Evolutionary conservation across 2,888 invertebrate genomes (phyloP), one percentile per base, ranked within the genome.

Genomic region (Esperia sulphurella): DNA sequence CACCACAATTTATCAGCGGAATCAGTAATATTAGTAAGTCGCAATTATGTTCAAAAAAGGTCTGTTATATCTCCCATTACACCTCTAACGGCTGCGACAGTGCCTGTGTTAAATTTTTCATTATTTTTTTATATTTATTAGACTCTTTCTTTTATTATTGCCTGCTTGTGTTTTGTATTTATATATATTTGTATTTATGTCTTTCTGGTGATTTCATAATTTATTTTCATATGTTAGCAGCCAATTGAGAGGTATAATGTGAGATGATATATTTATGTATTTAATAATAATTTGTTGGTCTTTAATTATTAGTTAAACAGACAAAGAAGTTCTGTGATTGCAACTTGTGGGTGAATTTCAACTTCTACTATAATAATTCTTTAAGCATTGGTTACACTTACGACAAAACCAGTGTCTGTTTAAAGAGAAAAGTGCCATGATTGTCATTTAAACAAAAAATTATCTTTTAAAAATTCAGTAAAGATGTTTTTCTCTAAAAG

Each of bases 1-100:
- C 55, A 41, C 56, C 60, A 63, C 53, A 51, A 55, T 59, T 56
- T 53, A 61, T 52, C 61, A 61, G 67, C 65, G 75, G 71, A 71
- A 65, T 66, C 68, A 48, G 58, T 63, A 57, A 55, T 61, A 71
- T 80, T 84, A 77, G 83, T 85, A 85, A 85, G 83, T 83, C 35
- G 44, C 13, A n/a, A 52, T 50, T 43, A 46, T 50, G 31, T 43
- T 47, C 12, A 7, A 29, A 10, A 41, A 28, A 48, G 46, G 46
- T 14, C 7, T 14, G 12, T 37, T 37, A 3, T 39, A 51, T 52
- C 41, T 48, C 49, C 48, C 46, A 45, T 49, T 40, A 51, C 41
- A 39, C 48, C 41, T 57, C 51, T 14, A 9, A n/a, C 28, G 37
- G 38, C 10, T n/a, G 14, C 50, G 9, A 12, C 21, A 5, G 21